A percentile compares a stretch with the other conserved stretches of the same genome.
Conservation (phyloP, 2,797 vertebrate genomes). For the Mormyrus proboscirostris region DNA sequence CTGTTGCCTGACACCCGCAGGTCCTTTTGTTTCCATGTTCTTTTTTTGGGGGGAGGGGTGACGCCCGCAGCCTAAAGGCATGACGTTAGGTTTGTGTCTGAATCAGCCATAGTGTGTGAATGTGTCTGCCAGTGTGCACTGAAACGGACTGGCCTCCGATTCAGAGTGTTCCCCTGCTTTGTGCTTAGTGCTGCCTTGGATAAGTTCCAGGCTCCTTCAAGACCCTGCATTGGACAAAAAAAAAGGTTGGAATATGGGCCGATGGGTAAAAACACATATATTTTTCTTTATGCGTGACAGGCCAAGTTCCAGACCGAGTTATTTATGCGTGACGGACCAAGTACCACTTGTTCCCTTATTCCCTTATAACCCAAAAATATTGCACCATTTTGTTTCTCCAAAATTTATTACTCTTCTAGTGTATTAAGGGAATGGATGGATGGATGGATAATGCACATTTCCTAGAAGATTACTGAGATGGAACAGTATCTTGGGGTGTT, state of each 20-base stretch:
- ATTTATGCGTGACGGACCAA: neutral
- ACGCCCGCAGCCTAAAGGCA: neutral
- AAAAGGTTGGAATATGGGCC: neutral
- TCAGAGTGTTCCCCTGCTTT: neutral
- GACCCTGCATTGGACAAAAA: neutral
- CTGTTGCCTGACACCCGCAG: neutral
- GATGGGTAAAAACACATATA: neutral
- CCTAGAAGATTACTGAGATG: neutral
- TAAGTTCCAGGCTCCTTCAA: neutral
- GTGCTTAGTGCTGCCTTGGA: neutral
- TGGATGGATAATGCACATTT: neutral
- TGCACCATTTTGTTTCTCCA: neutral
- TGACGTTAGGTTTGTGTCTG: neutral
- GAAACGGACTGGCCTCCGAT: neutral
- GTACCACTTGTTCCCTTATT: neutral
- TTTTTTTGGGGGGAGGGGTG: neutral
- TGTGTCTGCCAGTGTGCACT: neutral
- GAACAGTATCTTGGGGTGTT: neutral
- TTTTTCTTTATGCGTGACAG: neutral
- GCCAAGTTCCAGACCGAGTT: neutral
- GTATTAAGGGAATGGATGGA: neutral
- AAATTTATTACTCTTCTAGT: neutral
- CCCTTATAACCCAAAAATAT: neutral
- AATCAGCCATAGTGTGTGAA: neutral
- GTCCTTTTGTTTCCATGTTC: neutral